phyloP scores from a whole-genome alignment of 1,140 invertebrate species.

The Sitodiplosis mosellana region DNA sequence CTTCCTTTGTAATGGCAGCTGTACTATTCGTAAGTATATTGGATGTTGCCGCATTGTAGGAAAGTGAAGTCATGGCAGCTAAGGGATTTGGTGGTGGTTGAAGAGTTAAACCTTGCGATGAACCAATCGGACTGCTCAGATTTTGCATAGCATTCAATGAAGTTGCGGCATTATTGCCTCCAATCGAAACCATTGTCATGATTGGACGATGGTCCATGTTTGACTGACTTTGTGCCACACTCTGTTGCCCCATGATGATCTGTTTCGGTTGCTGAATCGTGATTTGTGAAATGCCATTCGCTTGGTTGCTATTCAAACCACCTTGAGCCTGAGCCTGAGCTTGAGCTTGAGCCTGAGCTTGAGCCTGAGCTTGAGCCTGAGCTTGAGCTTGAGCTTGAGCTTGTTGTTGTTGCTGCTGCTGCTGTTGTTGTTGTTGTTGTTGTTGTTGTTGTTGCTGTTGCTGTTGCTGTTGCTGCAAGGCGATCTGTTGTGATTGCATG shows the following conservation, averaged over 20 bases:
- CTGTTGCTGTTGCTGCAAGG: slow-evolving; percentile 17
- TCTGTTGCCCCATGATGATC: background rate
- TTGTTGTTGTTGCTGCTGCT: slow-evolving; percentile 22
- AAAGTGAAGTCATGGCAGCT: slow-evolving; percentile 18
- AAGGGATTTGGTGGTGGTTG: slow-evolving; percentile 19
- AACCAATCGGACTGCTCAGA: background rate
- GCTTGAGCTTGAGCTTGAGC: slow-evolving; percentile 19
- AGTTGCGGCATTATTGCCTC: background rate
- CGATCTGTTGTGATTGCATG: slow-evolving; percentile 10
- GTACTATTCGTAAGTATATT: slow-evolving; percentile 6
- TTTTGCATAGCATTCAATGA: background rate
- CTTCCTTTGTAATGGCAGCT: slow-evolving; percentile 7
- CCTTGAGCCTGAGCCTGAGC: background rate
- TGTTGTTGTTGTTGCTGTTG: slow-evolving; percentile 23
- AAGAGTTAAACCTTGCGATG: slow-evolving; percentile 3
- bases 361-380: too few species aligned
- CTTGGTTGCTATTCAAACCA: background rate
- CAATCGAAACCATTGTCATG: background rate
- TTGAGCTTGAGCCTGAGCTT: background rate
- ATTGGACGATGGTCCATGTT: background rate
- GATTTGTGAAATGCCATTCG: background rate
- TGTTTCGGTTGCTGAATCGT: slow-evolving; percentile 2
- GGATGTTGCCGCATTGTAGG: slow-evolving; percentile 7
- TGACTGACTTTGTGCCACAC: background rate
- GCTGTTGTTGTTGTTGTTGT: slow-evolving; percentile 22